Percentiles rank a stretch among this genome's conserved stretches.
Evolutionary conservation across 2,888 invertebrate genomes (phyloP).

Genomic region (Agonopterix alstromeriana): DNA sequence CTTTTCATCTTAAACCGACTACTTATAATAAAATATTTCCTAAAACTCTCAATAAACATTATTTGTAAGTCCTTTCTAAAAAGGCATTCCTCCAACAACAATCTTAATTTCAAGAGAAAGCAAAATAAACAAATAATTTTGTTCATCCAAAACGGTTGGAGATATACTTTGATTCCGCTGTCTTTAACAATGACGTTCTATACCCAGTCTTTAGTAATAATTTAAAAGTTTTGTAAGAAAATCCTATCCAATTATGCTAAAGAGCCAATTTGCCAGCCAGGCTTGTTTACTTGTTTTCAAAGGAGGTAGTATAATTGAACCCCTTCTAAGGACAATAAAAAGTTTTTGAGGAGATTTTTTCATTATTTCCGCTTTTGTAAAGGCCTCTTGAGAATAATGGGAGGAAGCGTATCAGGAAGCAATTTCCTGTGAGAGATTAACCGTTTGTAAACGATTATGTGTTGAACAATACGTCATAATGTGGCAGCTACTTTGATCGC

Average conservation of each 20-base stretch:
- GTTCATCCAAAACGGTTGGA: too few species aligned
- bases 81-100: too few species aligned
- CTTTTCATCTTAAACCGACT: too few species aligned
- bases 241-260: constrained; percentile 51
- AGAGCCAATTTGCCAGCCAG: constrained; percentile 41
- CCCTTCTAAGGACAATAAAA: constrained; percentile 26
- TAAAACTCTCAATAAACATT: too few species aligned
- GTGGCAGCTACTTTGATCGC: neutral
- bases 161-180: too few species aligned
- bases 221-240: constrained; percentile 40
- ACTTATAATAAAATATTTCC: too few species aligned
- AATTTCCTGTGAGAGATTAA: constrained; percentile 59
- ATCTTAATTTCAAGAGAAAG: too few species aligned
- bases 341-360: constrained; percentile 29
- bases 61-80: too few species aligned
- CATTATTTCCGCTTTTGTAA: constrained; percentile 27
- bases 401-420: constrained; percentile 48
- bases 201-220: constrained; percentile 28
- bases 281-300: constrained; percentile 45
- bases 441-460: constrained; percentile 14
- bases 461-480: constrained; percentile 1
- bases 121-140: too few species aligned
- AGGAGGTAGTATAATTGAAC: constrained; percentile 45
- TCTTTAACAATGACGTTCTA: too few species aligned
- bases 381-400: constrained; percentile 27